A percentile compares a stretch with the other conserved stretches of the same genome.
These are phyloP conservation scores for Rhizoglyphus robini DNA, from an alignment of 1,140 invertebrate species.

Conservation along the genomic window DNA sequence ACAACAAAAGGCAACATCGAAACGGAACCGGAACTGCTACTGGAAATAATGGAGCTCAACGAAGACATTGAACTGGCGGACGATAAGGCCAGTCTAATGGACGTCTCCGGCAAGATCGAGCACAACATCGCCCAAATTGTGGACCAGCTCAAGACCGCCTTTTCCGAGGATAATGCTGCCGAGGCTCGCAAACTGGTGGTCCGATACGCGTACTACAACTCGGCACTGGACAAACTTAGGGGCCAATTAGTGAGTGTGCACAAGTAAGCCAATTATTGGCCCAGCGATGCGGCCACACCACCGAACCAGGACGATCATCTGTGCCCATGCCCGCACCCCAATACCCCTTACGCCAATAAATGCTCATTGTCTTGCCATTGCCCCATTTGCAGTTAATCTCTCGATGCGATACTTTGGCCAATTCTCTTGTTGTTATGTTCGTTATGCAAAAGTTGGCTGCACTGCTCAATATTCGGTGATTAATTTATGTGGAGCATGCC, in stretches of 20 bases:
- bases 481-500: too few species aligned
- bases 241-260: not conserved
- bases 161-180: not conserved
- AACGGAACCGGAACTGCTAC: conserved; percentile 1
- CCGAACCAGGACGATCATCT: too few species aligned
- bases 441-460: too few species aligned
- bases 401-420: too few species aligned
- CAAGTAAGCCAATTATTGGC: not conserved
- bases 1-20: not conserved
- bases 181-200: not conserved
- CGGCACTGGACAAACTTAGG: not conserved
- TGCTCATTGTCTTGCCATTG: too few species aligned
- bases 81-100: not conserved
- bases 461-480: too few species aligned
- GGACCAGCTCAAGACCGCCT: not conserved
- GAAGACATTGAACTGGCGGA: conserved; percentile 14
- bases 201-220: not conserved
- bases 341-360: too few species aligned
- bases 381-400: too few species aligned
- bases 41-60: conserved; percentile 16
- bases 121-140: not conserved
- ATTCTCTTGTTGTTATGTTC: too few species aligned
- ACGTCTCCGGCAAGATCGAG: not conserved
- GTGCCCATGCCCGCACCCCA: too few species aligned
- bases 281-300: not conserved